Conservation (phyloP, 1,140 invertebrate genomes). For the Heliothis virescens region DNA sequence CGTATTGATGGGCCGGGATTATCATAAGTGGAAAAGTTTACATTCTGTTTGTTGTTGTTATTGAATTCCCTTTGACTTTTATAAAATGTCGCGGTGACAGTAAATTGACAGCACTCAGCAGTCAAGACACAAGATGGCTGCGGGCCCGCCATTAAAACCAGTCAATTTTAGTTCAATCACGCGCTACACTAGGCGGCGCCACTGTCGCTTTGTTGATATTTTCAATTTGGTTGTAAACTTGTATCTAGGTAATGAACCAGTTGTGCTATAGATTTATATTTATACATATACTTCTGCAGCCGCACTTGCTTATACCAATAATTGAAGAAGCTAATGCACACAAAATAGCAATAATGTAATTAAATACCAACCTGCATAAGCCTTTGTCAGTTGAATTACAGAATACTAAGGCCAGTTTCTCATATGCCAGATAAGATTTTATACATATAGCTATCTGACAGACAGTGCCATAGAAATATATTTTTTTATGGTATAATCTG, state of each 20-base stretch:
- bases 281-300: too few relatives aligned
- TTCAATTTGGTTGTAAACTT: constrained; percentile 14
- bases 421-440: too few relatives aligned
- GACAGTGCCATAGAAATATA: too few relatives aligned
- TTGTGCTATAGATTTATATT: background rate
- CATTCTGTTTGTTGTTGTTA: constrained; percentile 78
- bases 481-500: too few relatives aligned
- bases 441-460: too few relatives aligned
- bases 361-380: too few relatives aligned
- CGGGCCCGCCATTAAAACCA: constrained; percentile 22
- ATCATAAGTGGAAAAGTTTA: constrained; percentile 16
- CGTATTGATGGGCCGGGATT: constrained; percentile 2
- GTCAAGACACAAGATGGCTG: constrained; percentile 78
- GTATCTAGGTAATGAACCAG: background rate
- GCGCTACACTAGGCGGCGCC: constrained; percentile 70
- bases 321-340: too few relatives aligned
- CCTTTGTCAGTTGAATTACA: too few relatives aligned
- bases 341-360: too few relatives aligned
- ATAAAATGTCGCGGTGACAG: constrained; percentile 80
- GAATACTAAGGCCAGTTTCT: too few relatives aligned
- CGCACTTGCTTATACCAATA: too few relatives aligned
- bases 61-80: constrained; percentile 76
- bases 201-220: constrained; percentile 69
- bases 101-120: constrained; percentile 73
- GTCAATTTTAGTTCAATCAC: constrained; percentile 66